Evolutionary conservation across 2,113 vertebrate species (phyloP).

Genomic region (Asarcornis scutulata): DNA sequence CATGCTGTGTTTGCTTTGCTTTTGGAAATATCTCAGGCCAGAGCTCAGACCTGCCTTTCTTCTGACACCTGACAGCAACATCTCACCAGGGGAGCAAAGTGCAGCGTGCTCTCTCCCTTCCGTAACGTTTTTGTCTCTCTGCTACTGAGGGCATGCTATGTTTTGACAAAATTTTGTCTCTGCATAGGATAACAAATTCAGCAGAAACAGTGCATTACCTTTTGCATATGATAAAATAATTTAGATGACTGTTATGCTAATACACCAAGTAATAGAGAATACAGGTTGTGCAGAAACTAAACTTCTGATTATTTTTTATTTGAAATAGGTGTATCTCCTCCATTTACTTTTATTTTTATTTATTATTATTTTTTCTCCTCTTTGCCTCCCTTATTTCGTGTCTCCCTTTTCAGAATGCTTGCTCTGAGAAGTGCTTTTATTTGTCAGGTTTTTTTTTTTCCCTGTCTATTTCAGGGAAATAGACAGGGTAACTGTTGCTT

Average conservation of each 20-base stretch:
- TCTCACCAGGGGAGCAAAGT: background rate
- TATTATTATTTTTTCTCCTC: background rate
- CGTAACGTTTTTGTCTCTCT: background rate
- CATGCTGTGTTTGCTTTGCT: background rate
- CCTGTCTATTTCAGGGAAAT: background rate
- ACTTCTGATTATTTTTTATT: background rate
- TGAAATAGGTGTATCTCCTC: background rate
- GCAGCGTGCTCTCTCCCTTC: background rate
- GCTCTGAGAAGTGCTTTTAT: background rate
- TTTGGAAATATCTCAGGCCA: background rate
- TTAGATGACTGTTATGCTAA: background rate
- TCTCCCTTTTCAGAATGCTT: background rate
- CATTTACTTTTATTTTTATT: background rate
- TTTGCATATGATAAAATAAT: background rate
- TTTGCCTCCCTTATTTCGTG: background rate
- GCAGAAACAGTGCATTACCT: rapidly evolving
- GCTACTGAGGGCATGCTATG: rapidly evolving
- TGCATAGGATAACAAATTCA: background rate
- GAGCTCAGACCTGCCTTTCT: background rate
- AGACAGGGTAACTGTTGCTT: background rate
- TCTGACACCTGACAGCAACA: background rate
- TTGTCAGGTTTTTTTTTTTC: background rate
- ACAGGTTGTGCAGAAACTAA: rapidly evolving
- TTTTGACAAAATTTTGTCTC: background rate
- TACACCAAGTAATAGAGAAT: rapidly evolving